Evolutionary conservation across 1,140 invertebrate genomes (phyloP).

Genomic region (Pseudomyrmex sp.): DNA sequence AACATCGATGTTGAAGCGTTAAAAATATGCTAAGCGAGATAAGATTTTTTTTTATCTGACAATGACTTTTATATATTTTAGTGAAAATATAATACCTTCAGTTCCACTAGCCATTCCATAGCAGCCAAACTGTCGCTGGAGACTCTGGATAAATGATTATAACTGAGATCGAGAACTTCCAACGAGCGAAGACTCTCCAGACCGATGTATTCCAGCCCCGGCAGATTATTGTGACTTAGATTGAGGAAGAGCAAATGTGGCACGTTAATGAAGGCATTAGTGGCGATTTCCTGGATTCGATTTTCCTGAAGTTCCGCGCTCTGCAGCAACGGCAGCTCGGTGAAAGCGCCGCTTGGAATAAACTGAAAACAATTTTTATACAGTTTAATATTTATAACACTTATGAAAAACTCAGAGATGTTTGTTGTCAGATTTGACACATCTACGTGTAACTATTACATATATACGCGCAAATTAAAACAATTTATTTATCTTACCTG

Average conservation of each 20-base stretch:
- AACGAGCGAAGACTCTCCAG: slow-evolving; percentile 89
- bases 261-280: slow-evolving; percentile 91
- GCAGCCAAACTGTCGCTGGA: slow-evolving; percentile 87
- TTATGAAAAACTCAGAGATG: slow-evolving; percentile 1
- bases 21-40: background rate
- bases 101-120: slow-evolving; percentile 94
- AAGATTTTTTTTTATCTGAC: too few relatives aligned
- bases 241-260: slow-evolving; percentile 93
- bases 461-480: background rate
- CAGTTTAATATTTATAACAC: background rate
- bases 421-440: too few relatives aligned
- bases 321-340: slow-evolving; percentile 90
- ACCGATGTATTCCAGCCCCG: slow-evolving; percentile 90
- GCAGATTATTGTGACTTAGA: slow-evolving; percentile 91
- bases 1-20: too few relatives aligned
- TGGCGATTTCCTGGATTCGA: slow-evolving; percentile 88
- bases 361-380: slow-evolving; percentile 63
- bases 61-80: background rate
- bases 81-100: slow-evolving; percentile 86
- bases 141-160: slow-evolving; percentile 91
- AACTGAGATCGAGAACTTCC: slow-evolving; percentile 93
- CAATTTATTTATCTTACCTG: slow-evolving; percentile 82
- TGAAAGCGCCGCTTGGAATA: slow-evolving; percentile 90
- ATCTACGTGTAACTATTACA: too few relatives aligned
- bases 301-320: slow-evolving; percentile 93